Evolutionary conservation across 2,113 vertebrate genomes (phyloP).

Genomic region (Fulica atra): DNA sequence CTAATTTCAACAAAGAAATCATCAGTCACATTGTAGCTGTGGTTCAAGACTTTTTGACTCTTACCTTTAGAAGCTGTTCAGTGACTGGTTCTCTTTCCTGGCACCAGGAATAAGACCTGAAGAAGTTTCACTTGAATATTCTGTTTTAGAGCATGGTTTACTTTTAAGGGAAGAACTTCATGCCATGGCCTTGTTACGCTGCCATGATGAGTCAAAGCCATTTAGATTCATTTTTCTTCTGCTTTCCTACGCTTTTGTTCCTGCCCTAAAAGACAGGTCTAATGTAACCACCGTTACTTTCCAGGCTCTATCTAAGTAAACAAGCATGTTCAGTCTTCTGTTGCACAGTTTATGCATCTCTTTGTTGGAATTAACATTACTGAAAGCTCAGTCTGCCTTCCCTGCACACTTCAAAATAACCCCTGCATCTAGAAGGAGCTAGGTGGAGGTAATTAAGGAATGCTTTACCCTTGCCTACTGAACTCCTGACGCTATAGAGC

Average conservation of each 20-base stretch:
- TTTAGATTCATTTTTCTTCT: neutral
- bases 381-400: neutral
- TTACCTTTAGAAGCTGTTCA: neutral
- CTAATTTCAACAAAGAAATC: neutral
- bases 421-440: neutral
- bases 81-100: neutral
- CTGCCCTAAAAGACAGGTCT: neutral
- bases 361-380: neutral
- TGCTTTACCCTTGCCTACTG: neutral
- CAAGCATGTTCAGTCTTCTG: neutral
- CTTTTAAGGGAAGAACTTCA: neutral
- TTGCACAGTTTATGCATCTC: neutral
- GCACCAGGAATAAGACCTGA: neutral
- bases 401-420: neutral
- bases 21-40: neutral
- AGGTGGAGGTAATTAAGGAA: neutral
- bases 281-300: neutral
- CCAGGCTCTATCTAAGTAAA: neutral
- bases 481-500: neutral
- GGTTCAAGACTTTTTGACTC: neutral
- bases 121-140: neutral
- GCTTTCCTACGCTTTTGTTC: neutral
- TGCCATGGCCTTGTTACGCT: neutral
- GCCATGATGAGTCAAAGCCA: neutral
- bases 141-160: neutral